Evolutionary conservation across 2,888 invertebrate genomes (phyloP).

Genomic region (Xanthostigma xanthostigma): DNA sequence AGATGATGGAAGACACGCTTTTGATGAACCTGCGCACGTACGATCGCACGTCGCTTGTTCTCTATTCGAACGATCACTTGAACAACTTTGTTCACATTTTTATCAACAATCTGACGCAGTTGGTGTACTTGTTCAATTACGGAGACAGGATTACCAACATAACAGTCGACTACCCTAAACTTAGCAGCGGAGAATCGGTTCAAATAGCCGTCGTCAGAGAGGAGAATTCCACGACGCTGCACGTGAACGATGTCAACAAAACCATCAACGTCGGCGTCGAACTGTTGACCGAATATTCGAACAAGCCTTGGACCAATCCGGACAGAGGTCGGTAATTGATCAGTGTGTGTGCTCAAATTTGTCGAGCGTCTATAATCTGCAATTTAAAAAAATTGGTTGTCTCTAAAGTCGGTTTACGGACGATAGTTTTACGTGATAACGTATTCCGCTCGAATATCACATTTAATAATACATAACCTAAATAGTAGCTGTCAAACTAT

Average conservation of each 20-base stretch:
- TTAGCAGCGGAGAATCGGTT: conserved; percentile 70
- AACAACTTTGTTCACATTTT: conserved; percentile 88
- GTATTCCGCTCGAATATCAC: too few relatives aligned
- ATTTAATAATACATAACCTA: too few relatives aligned
- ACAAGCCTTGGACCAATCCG: conserved; percentile 76
- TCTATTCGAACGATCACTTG: conserved; percentile 84
- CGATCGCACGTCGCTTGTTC: conserved; percentile 61
- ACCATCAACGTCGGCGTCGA: conserved; percentile 53
- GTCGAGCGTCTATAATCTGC: not conserved
- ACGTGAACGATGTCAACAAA: conserved; percentile 64
- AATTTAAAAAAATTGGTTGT: too few relatives aligned
- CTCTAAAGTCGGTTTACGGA: too few relatives aligned
- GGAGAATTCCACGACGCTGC: conserved; percentile 55
- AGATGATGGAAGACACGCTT: conserved; percentile 64
- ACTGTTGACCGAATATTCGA: conserved; percentile 60
- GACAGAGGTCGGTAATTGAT: conserved; percentile 43
- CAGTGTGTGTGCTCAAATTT: not conserved
- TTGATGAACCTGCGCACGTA: conserved; percentile 84
- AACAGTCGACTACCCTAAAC: conserved; percentile 55
- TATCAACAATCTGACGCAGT: conserved; percentile 61
- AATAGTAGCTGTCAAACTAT: too few relatives aligned
- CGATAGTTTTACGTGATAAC: too few relatives aligned
- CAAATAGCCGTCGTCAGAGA: conserved; percentile 75
- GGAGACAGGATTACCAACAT: conserved; percentile 66
- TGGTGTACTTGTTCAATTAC: conserved; percentile 73